Base-by-base conservation (phyloP, 2,797 vertebrate species). In the Enteromius treurensis region DNA sequence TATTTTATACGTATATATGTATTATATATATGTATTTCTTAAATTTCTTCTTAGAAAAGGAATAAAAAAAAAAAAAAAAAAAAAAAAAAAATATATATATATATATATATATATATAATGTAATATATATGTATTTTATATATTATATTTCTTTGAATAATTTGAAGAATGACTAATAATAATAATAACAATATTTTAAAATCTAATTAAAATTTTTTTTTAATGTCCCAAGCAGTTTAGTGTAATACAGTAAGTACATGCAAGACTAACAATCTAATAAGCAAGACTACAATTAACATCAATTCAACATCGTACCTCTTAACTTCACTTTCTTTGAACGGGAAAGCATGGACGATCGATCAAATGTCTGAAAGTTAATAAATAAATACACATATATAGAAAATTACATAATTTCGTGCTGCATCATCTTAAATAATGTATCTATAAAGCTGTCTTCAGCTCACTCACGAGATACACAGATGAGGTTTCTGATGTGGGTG, bases 281-380 rank as follows among this genome's bases (percentile, higher is more conserved):
- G 37, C 37, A 37, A 37, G 37, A 37, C 37, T 37, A 37, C 2
- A 42, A 75, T 76, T 9, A 74, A 60, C 49, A 70, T 82, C 79
- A 40, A 51, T 40, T 4, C 2, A 3, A n/a, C 40, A 70, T 82
- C 79, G 84, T 94, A 98, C 98, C 96, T 98, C 97, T 97, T 88
- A 92, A 96, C 91, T 98, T 99, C 19, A 51, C 75, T 93, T 98
- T 99, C 95, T 98, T 99, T 88, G 97, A 98, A 91, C 96, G 97
- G 79, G 97, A 96, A 82, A 96, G 95, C 85, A 98, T 92, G n/a
- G 98, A 99, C 9, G 97, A 97, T 71, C 97, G 96, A 84, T 99
- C 97, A 93, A 99, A 99, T 71, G 98, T 98, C 98, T 99, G 91
- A 92, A 87, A 88, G 23, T 86, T 1, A 76, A 10, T 29, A 81